Evolutionary conservation across 2,113 vertebrate species (phyloP).

Genomic region (Cranoglanis bouderius): DNA sequence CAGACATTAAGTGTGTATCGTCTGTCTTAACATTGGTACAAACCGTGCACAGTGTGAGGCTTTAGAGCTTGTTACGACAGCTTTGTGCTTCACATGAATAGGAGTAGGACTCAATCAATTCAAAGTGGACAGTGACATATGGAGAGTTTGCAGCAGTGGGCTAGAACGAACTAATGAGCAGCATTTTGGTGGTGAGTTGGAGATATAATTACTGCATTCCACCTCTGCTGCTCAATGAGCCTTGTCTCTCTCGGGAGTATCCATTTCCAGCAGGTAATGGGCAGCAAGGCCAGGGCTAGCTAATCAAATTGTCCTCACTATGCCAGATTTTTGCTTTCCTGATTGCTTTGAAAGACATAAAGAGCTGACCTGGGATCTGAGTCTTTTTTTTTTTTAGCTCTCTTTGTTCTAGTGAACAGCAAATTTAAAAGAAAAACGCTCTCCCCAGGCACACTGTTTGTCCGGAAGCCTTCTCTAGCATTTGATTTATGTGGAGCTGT

Average conservation of each 20-base stretch:
- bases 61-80: background rate
- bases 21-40: constrained; percentile 62
- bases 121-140: constrained; percentile 64
- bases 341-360: constrained; percentile 71
- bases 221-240: constrained; percentile 76
- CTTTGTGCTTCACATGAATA: constrained; percentile 14
- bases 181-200: constrained; percentile 70
- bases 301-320: constrained; percentile 71
- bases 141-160: constrained; percentile 53
- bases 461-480: constrained; percentile 29
- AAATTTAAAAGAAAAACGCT: constrained; percentile 64
- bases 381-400: constrained; percentile 25
- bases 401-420: constrained; percentile 44
- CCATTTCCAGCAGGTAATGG: constrained; percentile 73
- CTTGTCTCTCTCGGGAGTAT: constrained; percentile 68
- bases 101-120: constrained; percentile 47
- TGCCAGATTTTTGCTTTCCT: constrained; percentile 64
- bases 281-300: constrained; percentile 61
- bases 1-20: constrained; percentile 40
- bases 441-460: constrained; percentile 50
- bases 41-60: constrained; percentile 58
- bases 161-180: constrained; percentile 72
- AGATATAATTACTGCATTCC: constrained; percentile 76
- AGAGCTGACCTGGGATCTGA: constrained; percentile 66
- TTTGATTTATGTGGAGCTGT: constrained; percentile 73